Base-by-base conservation (phyloP, 2,888 invertebrate genomes). In the Agrotis ipsilon region DNA sequence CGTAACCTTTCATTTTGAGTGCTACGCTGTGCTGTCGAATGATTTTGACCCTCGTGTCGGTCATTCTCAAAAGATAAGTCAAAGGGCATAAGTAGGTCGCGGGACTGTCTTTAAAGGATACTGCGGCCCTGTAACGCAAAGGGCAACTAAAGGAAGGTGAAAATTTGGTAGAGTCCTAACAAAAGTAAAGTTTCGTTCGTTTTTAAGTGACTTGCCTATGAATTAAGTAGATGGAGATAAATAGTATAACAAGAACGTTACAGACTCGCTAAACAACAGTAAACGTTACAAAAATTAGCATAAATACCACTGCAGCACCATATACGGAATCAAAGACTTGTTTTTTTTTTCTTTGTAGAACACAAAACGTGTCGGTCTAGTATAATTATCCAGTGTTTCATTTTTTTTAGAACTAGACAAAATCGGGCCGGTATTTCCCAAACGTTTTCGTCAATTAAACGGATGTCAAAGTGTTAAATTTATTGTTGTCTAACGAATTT, bases 381-480 rank as follows among this genome's bases (percentile, higher is more conserved):
- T 65, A 85, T 75, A 78, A 67, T 68, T 75, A 83, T 75, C 59
- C 21, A 70, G 49, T 72, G 75, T 72, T 69, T 68, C 64, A 52
- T 68, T 79, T 67, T 84, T 78, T 75, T 72, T 60, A 18, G n/a
- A 72, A 57, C 72, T 60, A 78, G 59, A 72, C 65, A n/a, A 59
- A 46, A 58, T 68, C 77, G 21, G 51, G 68, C 69, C 43, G 85
- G 90, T 82, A 84, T 87, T 89, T 81, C 87, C 89, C 82, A 82
- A 68, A 76, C 66, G 68, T 81, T 80, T 77, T 73, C 54, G 74
- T 75, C 82, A 83, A 87, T 84, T 86, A 86, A 81, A 80, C 79
- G 49, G 81, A 75, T 85, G 79, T 83, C 82, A 76, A 75, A 77
- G 68, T 80, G 64, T 81, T 83, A 81, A 86, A 88, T 86, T 83